Evolutionary conservation across 2,888 invertebrate genomes (phyloP).

Genomic region (Amphipoea oculea): DNA sequence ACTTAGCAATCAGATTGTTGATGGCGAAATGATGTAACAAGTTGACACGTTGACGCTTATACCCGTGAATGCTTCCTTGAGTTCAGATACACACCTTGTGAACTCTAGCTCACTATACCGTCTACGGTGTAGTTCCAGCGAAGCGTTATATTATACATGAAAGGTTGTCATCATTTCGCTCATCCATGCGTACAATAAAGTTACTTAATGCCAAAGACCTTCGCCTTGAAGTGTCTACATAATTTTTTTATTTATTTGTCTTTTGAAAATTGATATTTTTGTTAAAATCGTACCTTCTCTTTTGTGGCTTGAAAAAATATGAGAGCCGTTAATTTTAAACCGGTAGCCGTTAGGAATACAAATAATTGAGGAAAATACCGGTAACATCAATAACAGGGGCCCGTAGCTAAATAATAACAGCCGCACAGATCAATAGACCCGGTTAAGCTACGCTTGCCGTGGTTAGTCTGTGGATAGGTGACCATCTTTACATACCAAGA

Average conservation of each 20-base stretch:
- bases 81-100: conserved; percentile 35
- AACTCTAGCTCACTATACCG: not conserved
- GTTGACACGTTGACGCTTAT: conserved; percentile 4
- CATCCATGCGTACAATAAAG: conserved; percentile 20
- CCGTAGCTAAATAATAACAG: no score
- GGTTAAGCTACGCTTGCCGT: no score
- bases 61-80: conserved; percentile 38
- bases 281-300: not conserved
- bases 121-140: conserved; percentile 7
- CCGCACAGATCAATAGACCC: no score
- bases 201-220: conserved; percentile 26
- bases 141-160: conserved; percentile 36
- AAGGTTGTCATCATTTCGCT: conserved; percentile 30
- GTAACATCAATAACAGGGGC: not conserved
- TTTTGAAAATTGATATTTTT: not conserved
- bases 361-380: not conserved
- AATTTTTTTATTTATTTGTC: not conserved
- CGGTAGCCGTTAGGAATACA: not conserved
- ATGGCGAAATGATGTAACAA: not conserved
- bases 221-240: not conserved
- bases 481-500: no score
- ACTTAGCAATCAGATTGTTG: not conserved
- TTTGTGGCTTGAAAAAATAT: not conserved
- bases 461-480: no score
- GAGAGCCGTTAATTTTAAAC: not conserved